Evolutionary conservation across 2,797 vertebrate genomes (phyloP).

Genomic region (Spatula clypeata): DNA sequence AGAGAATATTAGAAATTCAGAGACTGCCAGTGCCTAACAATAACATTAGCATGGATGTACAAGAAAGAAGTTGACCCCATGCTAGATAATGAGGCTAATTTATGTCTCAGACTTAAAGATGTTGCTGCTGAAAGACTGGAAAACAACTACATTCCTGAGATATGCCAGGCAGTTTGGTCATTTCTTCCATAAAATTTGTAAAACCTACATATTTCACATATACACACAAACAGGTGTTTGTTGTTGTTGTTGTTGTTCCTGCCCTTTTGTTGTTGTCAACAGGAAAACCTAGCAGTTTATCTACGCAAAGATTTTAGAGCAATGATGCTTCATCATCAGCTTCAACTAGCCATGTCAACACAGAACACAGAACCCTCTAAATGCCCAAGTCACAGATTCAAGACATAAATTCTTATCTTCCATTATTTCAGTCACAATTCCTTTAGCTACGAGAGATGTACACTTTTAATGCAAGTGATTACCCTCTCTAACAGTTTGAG

Average conservation of each 20-base stretch:
- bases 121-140: slow-evolving; percentile 5
- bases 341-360: neutral
- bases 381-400: neutral
- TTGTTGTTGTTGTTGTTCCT: neutral
- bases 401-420: neutral
- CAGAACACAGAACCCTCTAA: neutral
- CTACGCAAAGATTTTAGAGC: neutral
- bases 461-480: neutral
- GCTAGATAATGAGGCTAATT: slow-evolving; percentile 50
- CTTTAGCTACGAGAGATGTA: neutral
- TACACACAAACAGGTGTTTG: no score
- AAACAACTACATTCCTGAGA: neutral
- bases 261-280: neutral
- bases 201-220: neutral
- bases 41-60: slow-evolving; percentile 41
- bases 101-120: slow-evolving; percentile 29
- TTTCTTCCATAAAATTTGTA: neutral
- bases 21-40: slow-evolving; percentile 44
- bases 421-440: neutral
- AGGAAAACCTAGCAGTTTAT: slow-evolving; percentile 20
- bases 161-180: neutral
- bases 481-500: neutral
- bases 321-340: neutral
- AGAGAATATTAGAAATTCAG: slow-evolving; percentile 61
- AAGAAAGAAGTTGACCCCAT: slow-evolving; percentile 44